Evolutionary conservation across 2,113 vertebrate genomes (phyloP).

Genomic region (Sander vitreus): DNA sequence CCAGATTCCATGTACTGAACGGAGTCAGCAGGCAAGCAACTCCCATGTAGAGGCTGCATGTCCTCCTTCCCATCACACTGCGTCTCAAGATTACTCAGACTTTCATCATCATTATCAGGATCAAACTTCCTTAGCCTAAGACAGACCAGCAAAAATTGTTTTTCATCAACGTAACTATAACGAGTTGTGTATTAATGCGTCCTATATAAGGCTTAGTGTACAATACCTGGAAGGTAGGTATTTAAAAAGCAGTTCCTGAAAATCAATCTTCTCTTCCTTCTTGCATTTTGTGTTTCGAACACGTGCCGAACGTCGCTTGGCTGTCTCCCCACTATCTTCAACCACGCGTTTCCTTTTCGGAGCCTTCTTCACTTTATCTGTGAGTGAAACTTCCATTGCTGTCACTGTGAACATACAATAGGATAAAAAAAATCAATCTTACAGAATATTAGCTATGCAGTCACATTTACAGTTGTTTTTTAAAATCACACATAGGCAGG

Average conservation of each 20-base stretch:
- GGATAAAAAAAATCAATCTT: not conserved
- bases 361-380: slow-evolving; percentile 93
- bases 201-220: not conserved
- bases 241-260: slow-evolving; percentile 95
- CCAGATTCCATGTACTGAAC: slow-evolving; percentile 92
- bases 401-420: slow-evolving; percentile 55
- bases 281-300: slow-evolving; percentile 98
- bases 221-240: slow-evolving; percentile 94
- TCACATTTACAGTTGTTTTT: not conserved
- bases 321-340: slow-evolving; percentile 94
- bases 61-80: slow-evolving; percentile 89
- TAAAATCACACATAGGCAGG: not conserved
- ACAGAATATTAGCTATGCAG: not conserved
- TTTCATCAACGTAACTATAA: not conserved
- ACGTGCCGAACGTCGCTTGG: slow-evolving; percentile 95
- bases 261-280: slow-evolving; percentile 98
- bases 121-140: slow-evolving; percentile 92
- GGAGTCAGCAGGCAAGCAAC: slow-evolving; percentile 85
- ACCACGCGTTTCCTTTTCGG: slow-evolving; percentile 91
- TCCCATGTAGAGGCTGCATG: slow-evolving; percentile 83
- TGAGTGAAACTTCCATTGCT: slow-evolving; percentile 85
- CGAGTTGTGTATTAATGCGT: not conserved
- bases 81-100: slow-evolving; percentile 90
- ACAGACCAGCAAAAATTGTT: slow-evolving; percentile 7
- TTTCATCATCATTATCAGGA: slow-evolving; percentile 93